Conservation (phyloP, 1,140 invertebrate species). For the Mamestra configurata region DNA sequence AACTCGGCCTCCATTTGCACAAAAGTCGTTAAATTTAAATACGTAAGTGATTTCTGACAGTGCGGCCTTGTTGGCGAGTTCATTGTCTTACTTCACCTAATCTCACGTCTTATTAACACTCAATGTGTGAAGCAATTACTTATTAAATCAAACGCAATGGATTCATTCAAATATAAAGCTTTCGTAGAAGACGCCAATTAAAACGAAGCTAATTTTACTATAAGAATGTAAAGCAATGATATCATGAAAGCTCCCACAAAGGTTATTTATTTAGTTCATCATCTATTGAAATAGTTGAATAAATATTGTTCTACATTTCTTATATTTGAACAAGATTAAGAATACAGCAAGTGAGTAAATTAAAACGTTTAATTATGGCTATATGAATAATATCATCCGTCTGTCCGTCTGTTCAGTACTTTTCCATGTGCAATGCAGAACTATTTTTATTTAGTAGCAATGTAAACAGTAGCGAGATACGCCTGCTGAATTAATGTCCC, state of each 20-base stretch:
- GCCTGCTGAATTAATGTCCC: slow-evolving; percentile 84
- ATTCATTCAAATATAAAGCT: not conserved
- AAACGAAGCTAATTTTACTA: not conserved
- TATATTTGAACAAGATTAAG: slow-evolving; percentile 29
- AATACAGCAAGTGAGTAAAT: slow-evolving; percentile 19
- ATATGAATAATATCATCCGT: not conserved
- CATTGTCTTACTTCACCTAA: slow-evolving; percentile 56
- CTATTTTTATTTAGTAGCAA: slow-evolving; percentile 69
- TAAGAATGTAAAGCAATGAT: slow-evolving; percentile 7
- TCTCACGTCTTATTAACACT: slow-evolving; percentile 52
- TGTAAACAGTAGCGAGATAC: slow-evolving; percentile 77
- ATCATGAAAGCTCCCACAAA: slow-evolving; percentile 1
- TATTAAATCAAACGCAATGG: not conserved
- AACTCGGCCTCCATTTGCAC: not conserved
- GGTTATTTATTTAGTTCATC: slow-evolving; percentile 21
- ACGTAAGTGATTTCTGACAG: slow-evolving; percentile 34
- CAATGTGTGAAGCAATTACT: slow-evolving; percentile 35
- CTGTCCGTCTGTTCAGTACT: slow-evolving; percentile 38
- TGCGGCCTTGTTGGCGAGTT: slow-evolving; percentile 58
- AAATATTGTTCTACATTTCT: slow-evolving; percentile 22
- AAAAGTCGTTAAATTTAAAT: slow-evolving; percentile 24
- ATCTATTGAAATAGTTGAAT: slow-evolving; percentile 10
- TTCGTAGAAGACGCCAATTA: not conserved
- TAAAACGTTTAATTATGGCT: slow-evolving; percentile 15
- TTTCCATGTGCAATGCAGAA: slow-evolving; percentile 58